Percentiles rank a stretch among this genome's conserved stretches.
Evolutionary conservation across 2,113 vertebrate species (phyloP).

Genomic region (Paradoxurus hermaphroditus): DNA sequence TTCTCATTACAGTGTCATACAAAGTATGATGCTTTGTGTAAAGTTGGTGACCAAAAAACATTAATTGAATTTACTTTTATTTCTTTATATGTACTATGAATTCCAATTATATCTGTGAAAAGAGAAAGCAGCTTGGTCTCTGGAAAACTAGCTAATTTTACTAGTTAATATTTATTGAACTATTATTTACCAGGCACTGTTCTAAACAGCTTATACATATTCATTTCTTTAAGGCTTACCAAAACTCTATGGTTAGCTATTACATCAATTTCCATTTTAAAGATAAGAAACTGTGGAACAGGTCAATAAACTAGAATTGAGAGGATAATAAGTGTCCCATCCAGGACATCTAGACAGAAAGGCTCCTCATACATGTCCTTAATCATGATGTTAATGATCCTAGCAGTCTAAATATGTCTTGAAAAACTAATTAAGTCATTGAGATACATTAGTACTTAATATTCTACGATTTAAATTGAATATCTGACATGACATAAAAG

Average conservation of each 20-base stretch:
- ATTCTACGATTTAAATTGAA: not conserved
- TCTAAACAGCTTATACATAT: not conserved
- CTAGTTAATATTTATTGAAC: not conserved
- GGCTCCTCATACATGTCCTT: not conserved
- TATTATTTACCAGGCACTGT: not conserved
- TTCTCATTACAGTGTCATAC: not conserved
- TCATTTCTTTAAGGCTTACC: conserved; percentile 34
- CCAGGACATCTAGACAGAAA: not conserved
- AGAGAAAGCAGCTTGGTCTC: not conserved
- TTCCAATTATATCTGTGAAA: conserved; percentile 5
- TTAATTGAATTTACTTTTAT: not conserved
- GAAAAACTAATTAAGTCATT: not conserved
- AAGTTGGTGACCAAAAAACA: not conserved
- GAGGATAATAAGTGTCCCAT: not conserved
- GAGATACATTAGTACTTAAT: not conserved
- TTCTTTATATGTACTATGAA: not conserved
- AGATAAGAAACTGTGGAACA: not conserved
- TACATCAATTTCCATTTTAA: conserved; percentile 8
- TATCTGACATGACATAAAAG: not conserved
- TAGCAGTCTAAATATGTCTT: not conserved
- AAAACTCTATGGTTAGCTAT: not conserved
- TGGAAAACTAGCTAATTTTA: not conserved
- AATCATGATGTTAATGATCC: not conserved
- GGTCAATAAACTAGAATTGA: not conserved
- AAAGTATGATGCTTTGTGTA: not conserved